Evolutionary conservation across 2,888 invertebrate genomes (phyloP).

Genomic region (Tipula lateralis): DNA sequence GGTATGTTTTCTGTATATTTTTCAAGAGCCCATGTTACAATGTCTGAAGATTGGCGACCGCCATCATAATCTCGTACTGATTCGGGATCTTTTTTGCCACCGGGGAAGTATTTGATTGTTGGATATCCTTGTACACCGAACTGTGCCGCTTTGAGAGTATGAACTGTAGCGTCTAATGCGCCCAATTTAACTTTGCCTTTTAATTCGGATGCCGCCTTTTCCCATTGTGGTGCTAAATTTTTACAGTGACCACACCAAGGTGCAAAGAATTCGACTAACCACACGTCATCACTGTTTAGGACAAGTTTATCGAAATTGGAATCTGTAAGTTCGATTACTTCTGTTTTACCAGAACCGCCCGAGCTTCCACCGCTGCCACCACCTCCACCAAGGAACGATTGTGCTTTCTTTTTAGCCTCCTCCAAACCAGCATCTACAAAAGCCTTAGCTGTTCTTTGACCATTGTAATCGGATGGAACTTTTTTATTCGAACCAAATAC

Average conservation of each 20-base stretch:
- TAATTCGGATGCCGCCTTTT: conserved; percentile 85
- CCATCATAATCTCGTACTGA: conserved; percentile 84
- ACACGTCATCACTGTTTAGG: conserved; percentile 87
- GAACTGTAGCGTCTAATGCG: conserved; percentile 92
- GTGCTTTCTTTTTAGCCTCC: conserved; percentile 70
- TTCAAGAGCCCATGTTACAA: conserved; percentile 83
- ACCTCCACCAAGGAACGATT: conserved; percentile 60
- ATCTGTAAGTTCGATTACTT: conserved; percentile 90
- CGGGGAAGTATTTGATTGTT: conserved; percentile 87
- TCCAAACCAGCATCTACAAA: conserved; percentile 81
- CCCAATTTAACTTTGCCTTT: conserved; percentile 96
- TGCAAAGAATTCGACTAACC: conserved; percentile 97
- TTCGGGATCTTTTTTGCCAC: conserved; percentile 65
- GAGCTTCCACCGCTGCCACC: conserved; percentile 35
- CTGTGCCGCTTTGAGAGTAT: conserved; percentile 72
- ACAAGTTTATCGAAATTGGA: conserved; percentile 91
- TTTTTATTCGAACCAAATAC: conserved; percentile 82
- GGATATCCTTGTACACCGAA: conserved; percentile 93
- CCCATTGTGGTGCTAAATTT: conserved; percentile 94
- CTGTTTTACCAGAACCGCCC: conserved; percentile 33
- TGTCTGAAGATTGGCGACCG: conserved; percentile 83
- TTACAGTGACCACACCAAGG: conserved; percentile 98
- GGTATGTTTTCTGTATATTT: conserved; percentile 82
- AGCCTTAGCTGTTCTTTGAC: conserved; percentile 77
- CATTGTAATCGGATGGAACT: conserved; percentile 78